Evolutionary conservation across 2,888 invertebrate genomes (phyloP), one percentile per base, ranked within the genome.

Genomic region (Meteorus colon): DNA sequence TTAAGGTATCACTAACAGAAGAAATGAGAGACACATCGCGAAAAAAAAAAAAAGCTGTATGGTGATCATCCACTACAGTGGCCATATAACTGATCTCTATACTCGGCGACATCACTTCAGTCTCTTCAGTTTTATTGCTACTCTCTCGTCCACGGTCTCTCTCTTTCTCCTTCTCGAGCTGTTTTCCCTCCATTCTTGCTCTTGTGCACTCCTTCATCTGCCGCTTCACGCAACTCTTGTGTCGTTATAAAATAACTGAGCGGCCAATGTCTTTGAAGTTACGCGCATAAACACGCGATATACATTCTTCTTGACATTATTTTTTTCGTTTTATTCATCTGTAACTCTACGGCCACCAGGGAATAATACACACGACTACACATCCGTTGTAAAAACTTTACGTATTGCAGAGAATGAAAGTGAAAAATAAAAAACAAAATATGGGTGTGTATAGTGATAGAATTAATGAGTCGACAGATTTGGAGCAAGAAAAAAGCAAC

Each of bases 201-300:
- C 19, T 6, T 19, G 6, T 2, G 4, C n/a, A n/a, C 19, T 55
- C 19, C 19, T 55, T 55, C 19, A 55, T 55, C 19, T 55, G 55
- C 55, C 55, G 55, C 55, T 55, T 55, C 55, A 55, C 55, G 19
- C 55, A 19, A 31, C 63, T 73, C 70, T 73, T 48, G 55, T 70
- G 67, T 75, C 72, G 48, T 70, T 55, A 74, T 79, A 78, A 77
- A 79, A 77, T 74, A 79, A 72, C 67, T 67, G 68, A 63, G 70
- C 41, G 70, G 76, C 27, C 77, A 76, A 74, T 75, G 74, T 81
- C 84, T 82, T 83, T 82, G 84, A 85, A 87, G 85, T 87, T 88
- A 88, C 82, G 86, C 86, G 83, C 81, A 83, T 88, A 88, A 89
- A 88, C 87, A 88, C 80, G 73, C 86, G 86, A 86, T 87, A 84